Conservation (phyloP, 35 echinoderm and acorn worm species). For the Strongylocentrotus purpuratus region DNA sequence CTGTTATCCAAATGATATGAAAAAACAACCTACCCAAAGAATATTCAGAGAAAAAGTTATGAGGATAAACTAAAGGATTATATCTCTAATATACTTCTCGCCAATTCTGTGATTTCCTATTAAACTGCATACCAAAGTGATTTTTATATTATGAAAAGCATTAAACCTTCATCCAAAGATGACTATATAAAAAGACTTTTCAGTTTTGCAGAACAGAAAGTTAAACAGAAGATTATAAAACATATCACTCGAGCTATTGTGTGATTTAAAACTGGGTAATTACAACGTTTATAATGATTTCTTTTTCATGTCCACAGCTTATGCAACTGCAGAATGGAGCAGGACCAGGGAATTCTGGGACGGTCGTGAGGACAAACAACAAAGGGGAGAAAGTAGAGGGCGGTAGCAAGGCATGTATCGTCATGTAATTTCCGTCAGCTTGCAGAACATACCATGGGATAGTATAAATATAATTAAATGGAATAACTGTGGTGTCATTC, state of each 20-base stretch:
- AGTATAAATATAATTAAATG: neutral
- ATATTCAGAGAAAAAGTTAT: neutral
- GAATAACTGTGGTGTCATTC: neutral
- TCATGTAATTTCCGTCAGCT: neutral
- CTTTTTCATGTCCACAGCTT: constrained; percentile 3
- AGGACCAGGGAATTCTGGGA: constrained; percentile 35
- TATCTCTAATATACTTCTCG: too few relatives aligned
- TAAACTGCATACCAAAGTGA: too few relatives aligned
- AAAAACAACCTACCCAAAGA: neutral
- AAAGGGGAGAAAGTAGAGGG: constrained; percentile 54
- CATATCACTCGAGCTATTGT: too few relatives aligned
- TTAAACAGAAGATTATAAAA: too few relatives aligned
- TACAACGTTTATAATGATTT: neutral
- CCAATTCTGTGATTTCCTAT: too few relatives aligned
- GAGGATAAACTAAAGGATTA: neutral
- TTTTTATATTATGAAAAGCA: neutral
- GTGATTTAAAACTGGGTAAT: too few relatives aligned
- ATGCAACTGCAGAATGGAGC: constrained; percentile 46
- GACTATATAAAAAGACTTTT: too few relatives aligned
- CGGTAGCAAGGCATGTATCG: constrained; percentile 56
- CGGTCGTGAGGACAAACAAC: constrained; percentile 49
- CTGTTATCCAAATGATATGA: neutral
- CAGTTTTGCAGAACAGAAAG: too few relatives aligned
- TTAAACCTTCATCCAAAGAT: too few relatives aligned
- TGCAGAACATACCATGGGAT: neutral